Evolutionary conservation across 23 tunicate genomes (phyloP).

Genomic region (Botrylloides violaceus): DNA sequence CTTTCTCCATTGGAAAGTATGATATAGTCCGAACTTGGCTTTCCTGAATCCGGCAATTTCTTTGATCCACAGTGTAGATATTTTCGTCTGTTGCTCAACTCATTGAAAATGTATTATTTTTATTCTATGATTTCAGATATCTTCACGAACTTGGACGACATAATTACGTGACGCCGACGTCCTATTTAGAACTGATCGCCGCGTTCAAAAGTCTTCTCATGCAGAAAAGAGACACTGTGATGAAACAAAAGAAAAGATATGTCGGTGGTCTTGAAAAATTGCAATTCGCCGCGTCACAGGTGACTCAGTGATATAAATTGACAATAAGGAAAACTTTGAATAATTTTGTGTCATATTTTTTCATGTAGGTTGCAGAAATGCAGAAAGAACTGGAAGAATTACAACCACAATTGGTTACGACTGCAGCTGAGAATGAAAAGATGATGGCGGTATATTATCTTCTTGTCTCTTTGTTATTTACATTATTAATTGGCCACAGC

Average conservation of each 20-base stretch:
- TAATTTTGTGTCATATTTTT: not conserved
- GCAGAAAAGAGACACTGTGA: conserved; percentile 75
- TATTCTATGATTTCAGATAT: conserved; percentile 41
- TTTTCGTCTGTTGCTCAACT: no score
- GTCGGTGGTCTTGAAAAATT: conserved; percentile 93
- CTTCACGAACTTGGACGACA: conserved; percentile 91
- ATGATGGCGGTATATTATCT: conserved; percentile 46
- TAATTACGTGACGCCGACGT: conserved; percentile 98
- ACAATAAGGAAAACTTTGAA: not conserved
- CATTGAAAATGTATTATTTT: no score
- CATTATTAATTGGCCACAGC: not conserved
- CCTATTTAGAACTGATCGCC: conserved; percentile 96
- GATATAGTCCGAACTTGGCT: no score
- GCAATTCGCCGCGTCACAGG: conserved; percentile 86
- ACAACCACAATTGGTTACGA: conserved; percentile 88
- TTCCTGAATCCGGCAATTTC: not conserved
- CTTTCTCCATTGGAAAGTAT: no score
- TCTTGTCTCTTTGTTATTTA: not conserved
- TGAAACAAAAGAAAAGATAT: conserved; percentile 74
- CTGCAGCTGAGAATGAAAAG: conserved; percentile 85
- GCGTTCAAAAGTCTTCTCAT: conserved; percentile 81
- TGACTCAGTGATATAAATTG: no score
- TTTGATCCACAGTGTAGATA: no score
- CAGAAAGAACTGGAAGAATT: conserved; percentile 94
- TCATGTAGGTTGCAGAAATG: conserved; percentile 89